Conservation (phyloP, 2,888 invertebrate genomes). For the Nephrocerus scutellatus region DNA sequence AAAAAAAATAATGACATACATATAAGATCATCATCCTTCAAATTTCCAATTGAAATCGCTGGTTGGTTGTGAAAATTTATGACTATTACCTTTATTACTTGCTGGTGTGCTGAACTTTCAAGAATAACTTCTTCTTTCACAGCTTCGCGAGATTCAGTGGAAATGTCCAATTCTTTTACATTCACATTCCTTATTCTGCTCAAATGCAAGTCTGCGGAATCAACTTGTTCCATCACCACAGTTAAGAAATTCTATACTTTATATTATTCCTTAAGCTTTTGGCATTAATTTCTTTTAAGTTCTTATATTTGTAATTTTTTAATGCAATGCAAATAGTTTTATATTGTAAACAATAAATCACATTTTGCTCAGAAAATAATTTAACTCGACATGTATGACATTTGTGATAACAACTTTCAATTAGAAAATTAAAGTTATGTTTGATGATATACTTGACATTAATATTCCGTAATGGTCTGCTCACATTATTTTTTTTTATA, state of each 20-base stretch:
- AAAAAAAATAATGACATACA: too few relatives aligned
- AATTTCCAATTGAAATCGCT: slow-evolving; percentile 8
- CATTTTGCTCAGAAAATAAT: slow-evolving; percentile 30
- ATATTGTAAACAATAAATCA: slow-evolving; percentile 29
- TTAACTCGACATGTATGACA: slow-evolving; percentile 28
- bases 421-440: slow-evolving; percentile 26
- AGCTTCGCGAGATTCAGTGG: slow-evolving; percentile 39
- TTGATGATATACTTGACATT: too few relatives aligned
- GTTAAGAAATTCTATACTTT: too few relatives aligned
- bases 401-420: slow-evolving; percentile 29
- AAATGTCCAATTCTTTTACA: slow-evolving; percentile 37
- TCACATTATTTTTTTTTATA: too few relatives aligned
- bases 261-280: too few relatives aligned
- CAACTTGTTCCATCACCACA: slow-evolving; percentile 42
- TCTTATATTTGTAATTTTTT: too few relatives aligned
- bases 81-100: slow-evolving; percentile 25
- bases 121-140: slow-evolving; percentile 43
- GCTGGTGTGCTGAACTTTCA: slow-evolving; percentile 33
- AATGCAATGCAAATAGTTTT: too few relatives aligned
- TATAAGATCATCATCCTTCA: too few relatives aligned
- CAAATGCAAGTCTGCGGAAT: slow-evolving; percentile 40
- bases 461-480: too few relatives aligned
- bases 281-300: too few relatives aligned
- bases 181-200: slow-evolving; percentile 39
- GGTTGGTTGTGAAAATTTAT: slow-evolving; percentile 5